Base-by-base conservation (phyloP, 35 echinoderm and acorn worm genomes). In the Eucidaris tribuloides region DNA sequence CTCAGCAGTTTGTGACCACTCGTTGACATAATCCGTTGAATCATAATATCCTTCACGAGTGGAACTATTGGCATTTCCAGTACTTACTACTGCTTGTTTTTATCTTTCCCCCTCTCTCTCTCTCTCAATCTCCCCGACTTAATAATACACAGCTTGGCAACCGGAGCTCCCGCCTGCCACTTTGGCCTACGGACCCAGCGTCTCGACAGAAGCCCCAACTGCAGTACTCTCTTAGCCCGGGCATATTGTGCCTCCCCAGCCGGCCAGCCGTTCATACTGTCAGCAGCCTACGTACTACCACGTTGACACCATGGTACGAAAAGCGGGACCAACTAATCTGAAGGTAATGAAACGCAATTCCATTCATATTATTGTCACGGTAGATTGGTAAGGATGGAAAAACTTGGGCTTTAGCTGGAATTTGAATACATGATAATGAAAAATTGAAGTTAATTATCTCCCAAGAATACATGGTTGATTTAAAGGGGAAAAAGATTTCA, bases 321-420 rank as follows among this genome's bases (percentile, higher is more conserved):
- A 84, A 44, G 82, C 82, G 5, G 82, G 82, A 70, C 82, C 82
- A 4, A 84, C 82, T 63, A 84, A 84, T 38, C 35, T 84, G 23
- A 84, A 84, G 82, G 82, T 84, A 84, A 71, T 44, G 48, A 52
- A n/a, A n/a, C n/a, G n/a, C n/a, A n/a, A n/a, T n/a, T n/a, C n/a
- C n/a, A n/a, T n/a, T n/a, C n/a, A n/a, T n/a, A n/a, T n/a, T n/a
- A n/a, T n/a, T n/a, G n/a, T n/a, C n/a, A n/a, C n/a, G n/a, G n/a
- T n/a, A n/a, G n/a, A n/a, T n/a, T n/a, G n/a, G n/a, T n/a, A n/a
- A n/a, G n/a, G n/a, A n/a, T n/a, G n/a, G n/a, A n/a, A n/a, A n/a
- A n/a, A n/a, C n/a, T n/a, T n/a, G n/a, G n/a, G n/a, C n/a, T n/a
- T n/a, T n/a, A n/a, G n/a, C n/a, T n/a, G n/a, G n/a, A n/a, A n/a